phyloP scores from a whole-genome alignment of 1,140 invertebrate genomes.

The Eufriesea mexicana region DNA sequence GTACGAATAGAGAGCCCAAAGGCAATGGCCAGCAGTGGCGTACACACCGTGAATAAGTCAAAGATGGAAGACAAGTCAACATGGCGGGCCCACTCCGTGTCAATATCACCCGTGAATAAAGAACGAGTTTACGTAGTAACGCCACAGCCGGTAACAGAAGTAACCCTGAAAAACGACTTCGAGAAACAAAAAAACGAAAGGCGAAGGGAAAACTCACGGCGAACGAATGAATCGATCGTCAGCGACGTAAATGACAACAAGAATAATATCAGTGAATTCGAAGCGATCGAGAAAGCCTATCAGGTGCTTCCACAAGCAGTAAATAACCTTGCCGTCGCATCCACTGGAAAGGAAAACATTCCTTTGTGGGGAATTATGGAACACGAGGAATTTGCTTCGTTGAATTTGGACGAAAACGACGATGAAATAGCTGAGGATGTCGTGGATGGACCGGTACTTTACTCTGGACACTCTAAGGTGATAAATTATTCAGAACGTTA shows the following conservation, averaged over 20 bases:
- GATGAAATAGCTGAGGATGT: slow-evolving; percentile 49
- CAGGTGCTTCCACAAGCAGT: slow-evolving; percentile 80
- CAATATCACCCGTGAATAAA: slow-evolving; percentile 87
- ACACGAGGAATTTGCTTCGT: slow-evolving; percentile 74
- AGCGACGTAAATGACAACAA: neutral
- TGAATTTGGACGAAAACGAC: slow-evolving; percentile 44
- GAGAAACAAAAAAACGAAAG: slow-evolving; percentile 35
- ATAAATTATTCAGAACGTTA: neutral
- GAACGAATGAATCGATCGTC: neutral
- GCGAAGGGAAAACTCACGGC: neutral
- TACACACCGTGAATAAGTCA: neutral
- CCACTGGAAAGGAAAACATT: slow-evolving; percentile 74
- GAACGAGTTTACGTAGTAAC: slow-evolving; percentile 91
- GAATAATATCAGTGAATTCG: slow-evolving; percentile 45
- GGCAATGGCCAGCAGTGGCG: neutral
- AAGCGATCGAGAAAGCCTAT: slow-evolving; percentile 77
- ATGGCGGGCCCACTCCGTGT: slow-evolving; percentile 87
- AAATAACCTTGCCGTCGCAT: slow-evolving; percentile 78
- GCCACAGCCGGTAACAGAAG: slow-evolving; percentile 82
- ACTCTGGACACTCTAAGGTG: slow-evolving; percentile 78
- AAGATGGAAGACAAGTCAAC: slow-evolving; percentile 42
- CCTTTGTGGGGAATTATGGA: slow-evolving; percentile 81
- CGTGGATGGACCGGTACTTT: slow-evolving; percentile 67
- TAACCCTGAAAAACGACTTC: neutral
- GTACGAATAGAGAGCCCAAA: slow-evolving; percentile 12